phyloP scores from a whole-genome alignment of 1,140 invertebrate genomes.

The Druon quercuslanigerum region DNA sequence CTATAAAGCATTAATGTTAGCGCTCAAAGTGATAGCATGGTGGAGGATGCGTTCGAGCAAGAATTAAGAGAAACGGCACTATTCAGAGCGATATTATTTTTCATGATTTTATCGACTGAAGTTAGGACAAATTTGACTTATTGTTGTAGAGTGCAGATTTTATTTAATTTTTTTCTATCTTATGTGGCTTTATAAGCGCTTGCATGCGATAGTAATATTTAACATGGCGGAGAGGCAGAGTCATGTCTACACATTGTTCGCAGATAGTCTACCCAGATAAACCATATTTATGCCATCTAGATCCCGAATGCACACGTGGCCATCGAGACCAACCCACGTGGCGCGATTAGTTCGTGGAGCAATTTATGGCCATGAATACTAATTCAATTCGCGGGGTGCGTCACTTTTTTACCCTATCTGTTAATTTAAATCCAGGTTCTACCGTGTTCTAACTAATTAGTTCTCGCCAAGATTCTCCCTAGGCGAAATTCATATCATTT shows the following conservation, averaged over 20 bases:
- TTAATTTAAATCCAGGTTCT: neutral
- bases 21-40: no score
- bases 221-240: neutral
- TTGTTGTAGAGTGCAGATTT: no score
- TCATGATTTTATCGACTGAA: no score
- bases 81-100: no score
- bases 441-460: neutral
- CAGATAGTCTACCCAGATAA: conserved; percentile 38
- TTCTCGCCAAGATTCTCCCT: neutral
- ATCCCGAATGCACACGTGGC: conserved; percentile 33
- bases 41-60: no score
- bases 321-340: conserved; percentile 1
- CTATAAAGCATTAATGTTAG: no score
- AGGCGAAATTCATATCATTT: neutral
- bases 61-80: no score
- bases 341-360: conserved; percentile 10
- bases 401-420: neutral
- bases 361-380: conserved; percentile 36
- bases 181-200: no score
- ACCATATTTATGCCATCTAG: conserved; percentile 49
- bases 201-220: neutral
- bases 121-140: no score
- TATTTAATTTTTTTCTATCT: no score
- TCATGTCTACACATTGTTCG: conserved; percentile 38
- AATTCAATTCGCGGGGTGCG: conserved; percentile 25